Base-by-base conservation (phyloP, 2,797 vertebrate genomes). In the Ciconia nigra region DNA sequence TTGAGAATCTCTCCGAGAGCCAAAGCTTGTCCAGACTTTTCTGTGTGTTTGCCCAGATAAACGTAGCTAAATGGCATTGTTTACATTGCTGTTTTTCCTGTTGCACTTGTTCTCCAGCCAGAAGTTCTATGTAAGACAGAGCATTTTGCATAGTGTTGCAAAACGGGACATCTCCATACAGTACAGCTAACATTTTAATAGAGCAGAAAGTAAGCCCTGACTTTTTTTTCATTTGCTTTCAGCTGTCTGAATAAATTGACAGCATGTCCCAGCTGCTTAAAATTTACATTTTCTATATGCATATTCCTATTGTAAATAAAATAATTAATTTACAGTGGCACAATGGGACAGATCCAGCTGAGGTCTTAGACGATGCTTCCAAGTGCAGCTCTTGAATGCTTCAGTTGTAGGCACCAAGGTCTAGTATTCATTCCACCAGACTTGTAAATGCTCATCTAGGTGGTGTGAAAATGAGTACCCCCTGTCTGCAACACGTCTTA, bases 41-140 rank as follows among this genome's bases (percentile, higher is more conserved):
- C 83, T 72, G 21, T 70, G 72, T 77, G 42, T 77, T 89, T 94
- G 51, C 80, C 29, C 77, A 83, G 83, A 86, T 73, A 94, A 84
- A 88, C 26, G 28, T 18, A 85, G 67, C 51, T 82, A 83, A 74
- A 87, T 47, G 25, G 71, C 96, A 92, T 72, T 93, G 74, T 92
- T 96, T 95, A 65, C 35, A 63, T 76, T 87, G 83, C 57, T 85
- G 83, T 80, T 94, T 92, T 96, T 95, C 93, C 78, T 94, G 94
- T 74, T 94, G 78, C 67, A 71, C 88, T 94, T 93, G 92, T 78
- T 96, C 74, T 78, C 9, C 84, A 85, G 28, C 57, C 78, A 93
- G 65, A 83, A 92, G 51, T n/a, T 28, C 35, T 70, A 51, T 37
- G 49, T 44, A 93, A 87, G 44, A 80, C 73, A 89, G 22, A 70